Evolutionary conservation across 1,140 invertebrate genomes (phyloP).

Genomic region (Campoletis sonorensis): DNA sequence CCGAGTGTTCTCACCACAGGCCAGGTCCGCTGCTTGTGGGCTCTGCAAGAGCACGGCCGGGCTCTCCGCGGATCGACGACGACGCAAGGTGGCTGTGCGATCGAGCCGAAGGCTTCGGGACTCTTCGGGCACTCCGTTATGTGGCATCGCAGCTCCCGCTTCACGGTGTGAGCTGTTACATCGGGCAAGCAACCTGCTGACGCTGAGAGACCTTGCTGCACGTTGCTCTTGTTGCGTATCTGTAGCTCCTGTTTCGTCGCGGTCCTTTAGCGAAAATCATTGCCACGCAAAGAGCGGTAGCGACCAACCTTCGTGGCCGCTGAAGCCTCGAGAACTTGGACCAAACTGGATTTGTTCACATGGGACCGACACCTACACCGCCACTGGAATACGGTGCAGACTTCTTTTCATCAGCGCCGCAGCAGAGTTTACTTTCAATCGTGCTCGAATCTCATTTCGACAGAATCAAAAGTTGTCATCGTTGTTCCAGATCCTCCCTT

Average conservation of each 20-base stretch:
- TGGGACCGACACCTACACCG: not conserved
- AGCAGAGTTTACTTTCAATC: not conserved
- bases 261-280: conserved; percentile 44
- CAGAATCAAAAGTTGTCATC: not conserved
- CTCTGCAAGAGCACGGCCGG: conserved; percentile 43
- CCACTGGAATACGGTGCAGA: not conserved
- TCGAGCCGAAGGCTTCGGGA: conserved; percentile 53
- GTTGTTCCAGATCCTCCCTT: not conserved
- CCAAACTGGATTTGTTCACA: conserved; percentile 35
- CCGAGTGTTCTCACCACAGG: conserved; percentile 74
- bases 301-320: not conserved
- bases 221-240: conserved; percentile 11
- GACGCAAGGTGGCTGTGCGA: conserved; percentile 58
- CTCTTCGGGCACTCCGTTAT: conserved; percentile 57
- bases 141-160: conserved; percentile 50
- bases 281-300: conserved; percentile 2
- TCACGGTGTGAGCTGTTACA: conserved; percentile 30
- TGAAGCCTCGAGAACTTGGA: conserved; percentile 3
- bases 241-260: conserved; percentile 30
- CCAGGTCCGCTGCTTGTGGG: conserved; percentile 52
- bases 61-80: conserved; percentile 34
- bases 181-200: conserved; percentile 50
- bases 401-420: not conserved
- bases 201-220: conserved; percentile 15
- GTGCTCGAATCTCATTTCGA: not conserved